These are phyloP conservation scores for Synanceia verrucosa DNA, from an alignment of 2,797 vertebrate species.

Conservation along the genomic window DNA sequence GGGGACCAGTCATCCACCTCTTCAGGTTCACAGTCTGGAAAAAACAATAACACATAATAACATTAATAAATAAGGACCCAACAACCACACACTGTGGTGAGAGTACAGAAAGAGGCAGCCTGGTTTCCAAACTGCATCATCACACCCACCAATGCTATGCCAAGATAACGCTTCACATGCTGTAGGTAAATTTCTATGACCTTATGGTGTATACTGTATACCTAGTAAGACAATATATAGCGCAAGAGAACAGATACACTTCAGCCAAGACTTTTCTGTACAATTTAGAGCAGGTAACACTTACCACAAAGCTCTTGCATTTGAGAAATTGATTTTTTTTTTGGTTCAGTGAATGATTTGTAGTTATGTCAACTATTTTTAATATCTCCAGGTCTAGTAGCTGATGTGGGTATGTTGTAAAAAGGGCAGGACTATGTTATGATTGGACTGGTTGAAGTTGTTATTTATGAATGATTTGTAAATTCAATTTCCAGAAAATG, in stretches of 20 bases:
- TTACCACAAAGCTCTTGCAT: not conserved
- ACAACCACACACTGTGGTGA: not conserved
- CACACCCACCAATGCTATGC: not conserved
- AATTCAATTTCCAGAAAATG: not conserved
- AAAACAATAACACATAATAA: constrained; percentile 21
- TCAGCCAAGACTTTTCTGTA: not conserved
- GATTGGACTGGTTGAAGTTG: not conserved
- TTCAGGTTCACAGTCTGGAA: constrained; percentile 98
- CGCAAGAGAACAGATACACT: not conserved
- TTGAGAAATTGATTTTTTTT: not conserved
- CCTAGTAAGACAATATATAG: not conserved
- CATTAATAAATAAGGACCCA: not conserved
- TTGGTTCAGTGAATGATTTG: not conserved
- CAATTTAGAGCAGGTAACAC: not conserved
- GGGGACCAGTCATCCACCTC: constrained; percentile 96
- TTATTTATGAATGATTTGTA: not conserved
- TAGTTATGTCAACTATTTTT: not conserved
- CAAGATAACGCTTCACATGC: not conserved
- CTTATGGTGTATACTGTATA: not conserved
- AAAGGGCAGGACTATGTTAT: not conserved
- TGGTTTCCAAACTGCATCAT: not conserved
- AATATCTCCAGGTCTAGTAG: not conserved
- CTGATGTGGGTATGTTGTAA: not conserved
- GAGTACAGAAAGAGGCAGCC: not conserved
- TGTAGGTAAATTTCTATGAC: not conserved